Percentiles rank a stretch among this genome's conserved stretches.
These are phyloP conservation scores for Drosophila varians DNA, from an alignment of 1,140 invertebrate species.

Conservation along the genomic window DNA sequence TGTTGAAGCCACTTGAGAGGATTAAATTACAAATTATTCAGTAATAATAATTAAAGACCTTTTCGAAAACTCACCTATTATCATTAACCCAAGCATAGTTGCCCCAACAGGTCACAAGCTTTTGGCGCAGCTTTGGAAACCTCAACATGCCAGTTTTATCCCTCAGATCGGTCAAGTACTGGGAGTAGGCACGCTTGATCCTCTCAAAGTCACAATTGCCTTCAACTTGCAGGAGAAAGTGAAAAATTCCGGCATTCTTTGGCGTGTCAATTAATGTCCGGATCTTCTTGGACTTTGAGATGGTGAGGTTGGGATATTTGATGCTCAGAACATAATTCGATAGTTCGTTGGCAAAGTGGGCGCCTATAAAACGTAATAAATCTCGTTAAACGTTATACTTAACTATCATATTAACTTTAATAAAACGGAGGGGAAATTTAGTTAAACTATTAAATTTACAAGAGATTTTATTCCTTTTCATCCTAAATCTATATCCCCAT, in stretches of 20 bases:
- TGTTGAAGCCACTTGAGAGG: constrained; percentile 85
- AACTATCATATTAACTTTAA: too few relatives aligned
- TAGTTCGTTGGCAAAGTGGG: constrained; percentile 73
- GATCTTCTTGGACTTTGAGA: constrained; percentile 87
- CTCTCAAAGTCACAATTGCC: constrained; percentile 84
- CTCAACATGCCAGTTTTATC: constrained; percentile 85
- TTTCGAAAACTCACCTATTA: constrained; percentile 42
- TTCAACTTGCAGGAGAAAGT: constrained; percentile 87
- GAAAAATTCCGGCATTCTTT: constrained; percentile 88
- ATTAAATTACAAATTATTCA: neutral
- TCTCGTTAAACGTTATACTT: too few relatives aligned
- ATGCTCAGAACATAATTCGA: constrained; percentile 84
- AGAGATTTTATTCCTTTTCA: too few relatives aligned
- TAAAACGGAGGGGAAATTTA: too few relatives aligned
- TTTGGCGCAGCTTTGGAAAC: constrained; percentile 86
- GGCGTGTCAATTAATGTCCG: constrained; percentile 88
- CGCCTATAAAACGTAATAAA: constrained; percentile 42
- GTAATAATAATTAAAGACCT: too few relatives aligned
- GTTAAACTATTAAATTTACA: too few relatives aligned
- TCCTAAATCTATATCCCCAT: constrained; percentile 11
- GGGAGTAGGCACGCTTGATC: constrained; percentile 83
- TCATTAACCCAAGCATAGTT: constrained; percentile 88
- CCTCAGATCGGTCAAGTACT: constrained; percentile 85
- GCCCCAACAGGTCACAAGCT: constrained; percentile 87
- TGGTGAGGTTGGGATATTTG: constrained; percentile 86